A percentile compares a stretch with the other conserved stretches of the same genome.
These are phyloP conservation scores for Drosophila recens DNA, from an alignment of 2,888 invertebrate species.

Conservation along the genomic window DNA sequence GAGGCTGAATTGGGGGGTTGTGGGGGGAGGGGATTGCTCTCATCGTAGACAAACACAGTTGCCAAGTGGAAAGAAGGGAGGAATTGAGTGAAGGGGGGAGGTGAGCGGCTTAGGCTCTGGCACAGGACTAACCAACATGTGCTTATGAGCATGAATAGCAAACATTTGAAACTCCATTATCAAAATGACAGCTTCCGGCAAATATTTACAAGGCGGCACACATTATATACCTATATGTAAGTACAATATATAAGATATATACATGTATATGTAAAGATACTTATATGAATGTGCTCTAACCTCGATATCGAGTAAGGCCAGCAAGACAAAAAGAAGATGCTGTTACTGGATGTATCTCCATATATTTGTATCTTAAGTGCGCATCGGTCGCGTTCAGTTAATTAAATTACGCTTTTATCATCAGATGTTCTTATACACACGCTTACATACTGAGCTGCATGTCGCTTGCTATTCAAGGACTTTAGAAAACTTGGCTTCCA, in stretches of 20 bases:
- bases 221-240: constrained; percentile 24
- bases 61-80: constrained; percentile 4
- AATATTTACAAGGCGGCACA: constrained; percentile 60
- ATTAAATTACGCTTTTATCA: constrained; percentile 66
- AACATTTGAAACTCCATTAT: constrained; percentile 71
- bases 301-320: constrained; percentile 38
- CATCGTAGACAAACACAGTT: constrained; percentile 47
- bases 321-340: constrained; percentile 36
- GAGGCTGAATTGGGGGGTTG: constrained; percentile 4
- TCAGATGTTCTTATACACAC: constrained; percentile 23
- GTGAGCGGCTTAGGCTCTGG: constrained; percentile 7
- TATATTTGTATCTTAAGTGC: constrained; percentile 38
- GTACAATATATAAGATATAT: constrained; percentile 9
- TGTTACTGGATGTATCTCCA: constrained; percentile 25
- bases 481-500: constrained; percentile 43
- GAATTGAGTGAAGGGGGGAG: neutral
- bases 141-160: constrained; percentile 58
- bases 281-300: constrained; percentile 11
- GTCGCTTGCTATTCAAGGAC: constrained; percentile 44
- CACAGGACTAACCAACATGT: constrained; percentile 48
- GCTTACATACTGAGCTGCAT: constrained; percentile 2
- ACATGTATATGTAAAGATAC: neutral
- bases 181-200: constrained; percentile 69
- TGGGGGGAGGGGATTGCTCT: constrained; percentile 9
- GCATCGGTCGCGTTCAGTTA: constrained; percentile 49